Base-by-base conservation (phyloP, 2,888 invertebrate species). In the Oasisia sp. region DNA sequence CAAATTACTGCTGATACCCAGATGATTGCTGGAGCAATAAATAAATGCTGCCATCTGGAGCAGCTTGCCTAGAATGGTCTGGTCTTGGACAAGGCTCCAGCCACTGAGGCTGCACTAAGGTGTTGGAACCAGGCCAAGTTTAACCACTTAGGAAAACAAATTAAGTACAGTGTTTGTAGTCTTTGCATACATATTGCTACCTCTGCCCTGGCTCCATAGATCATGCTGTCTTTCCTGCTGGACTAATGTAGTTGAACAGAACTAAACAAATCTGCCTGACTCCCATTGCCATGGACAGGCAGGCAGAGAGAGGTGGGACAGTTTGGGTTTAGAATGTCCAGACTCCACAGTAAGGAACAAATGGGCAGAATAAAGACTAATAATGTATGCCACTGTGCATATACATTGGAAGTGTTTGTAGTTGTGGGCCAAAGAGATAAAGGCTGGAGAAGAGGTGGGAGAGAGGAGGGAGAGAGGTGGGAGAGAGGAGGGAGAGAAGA, bases 191-290 rank as follows among this genome's bases (percentile, higher is more conserved):
- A 74, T 74, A 74, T 74, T 74, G 74, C 74, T 27, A 74, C 74
- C 74, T 74, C 19, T n/a, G 27, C 7, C 7, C 27, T 74, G 74
- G 74, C n/a, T 27, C 74, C 74, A 74, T 74, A 74, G 14, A 74
- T 74, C 74, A 74, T 5, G 74, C 74, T 74, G 74, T 74, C 74
- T 74, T 19, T 19, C 27, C n/a, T 19, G 27, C 27, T 74, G 74
- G 74, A 74, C 74, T 74, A 74, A 74, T 74, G 74, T n/a, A 74
- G 74, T 74, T 74, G 74, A 74, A 50, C n/a, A 74, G 74, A 74
- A n/a, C 74, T 74, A 74, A 27, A 74, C 74, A 74, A 74, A 74
- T 74, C 74, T 74, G 74, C 74, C 74, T 74, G 74, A 27, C 74
- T 19, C 74, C 27, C 74, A 27, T 74, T 74, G 74, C 14, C 27